Conservation (phyloP, 2,888 invertebrate genomes). For the Leucania comma region DNA sequence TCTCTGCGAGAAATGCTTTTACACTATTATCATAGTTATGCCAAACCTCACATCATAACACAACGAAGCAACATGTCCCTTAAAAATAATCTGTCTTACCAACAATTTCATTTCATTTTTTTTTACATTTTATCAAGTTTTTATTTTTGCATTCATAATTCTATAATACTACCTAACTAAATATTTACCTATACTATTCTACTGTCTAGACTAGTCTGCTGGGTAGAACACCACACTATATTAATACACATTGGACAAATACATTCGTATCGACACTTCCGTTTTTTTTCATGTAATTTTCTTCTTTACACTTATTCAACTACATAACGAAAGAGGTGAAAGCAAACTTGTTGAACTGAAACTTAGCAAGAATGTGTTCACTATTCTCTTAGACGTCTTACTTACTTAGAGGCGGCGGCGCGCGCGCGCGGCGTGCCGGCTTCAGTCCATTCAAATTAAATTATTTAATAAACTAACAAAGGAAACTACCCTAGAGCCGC, state of each 20-base stretch:
- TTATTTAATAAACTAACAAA: conserved; percentile 90
- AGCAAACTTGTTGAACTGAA: conserved; percentile 89
- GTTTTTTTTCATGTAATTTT: conserved; percentile 87
- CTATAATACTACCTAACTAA: conserved; percentile 90
- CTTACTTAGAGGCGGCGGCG: conserved; percentile 71
- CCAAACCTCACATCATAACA: conserved; percentile 89
- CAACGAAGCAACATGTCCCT: conserved; percentile 91
- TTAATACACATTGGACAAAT: conserved; percentile 91
- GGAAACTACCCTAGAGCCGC: conserved; percentile 88
- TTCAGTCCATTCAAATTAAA: conserved; percentile 90
- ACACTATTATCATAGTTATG: conserved; percentile 90
- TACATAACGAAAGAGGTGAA: conserved; percentile 91
- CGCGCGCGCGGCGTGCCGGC: conserved; percentile 77
- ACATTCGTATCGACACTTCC: conserved; percentile 88
- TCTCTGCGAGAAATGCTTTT: conserved; percentile 88
- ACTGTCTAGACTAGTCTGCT: conserved; percentile 91
- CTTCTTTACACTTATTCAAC: conserved; percentile 89
- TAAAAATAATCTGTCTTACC: conserved; percentile 92
- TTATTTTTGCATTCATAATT: conserved; percentile 91
- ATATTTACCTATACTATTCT: conserved; percentile 91
- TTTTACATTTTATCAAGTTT: conserved; percentile 90
- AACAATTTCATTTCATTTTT: conserved; percentile 91
- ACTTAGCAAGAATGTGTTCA: conserved; percentile 88
- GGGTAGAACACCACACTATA: conserved; percentile 90
- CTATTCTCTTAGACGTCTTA: conserved; percentile 82